Percentiles rank a stretch among this genome's conserved stretches.
Evolutionary conservation across 2,888 invertebrate species (phyloP).

Genomic region (Mythimna lalbum): DNA sequence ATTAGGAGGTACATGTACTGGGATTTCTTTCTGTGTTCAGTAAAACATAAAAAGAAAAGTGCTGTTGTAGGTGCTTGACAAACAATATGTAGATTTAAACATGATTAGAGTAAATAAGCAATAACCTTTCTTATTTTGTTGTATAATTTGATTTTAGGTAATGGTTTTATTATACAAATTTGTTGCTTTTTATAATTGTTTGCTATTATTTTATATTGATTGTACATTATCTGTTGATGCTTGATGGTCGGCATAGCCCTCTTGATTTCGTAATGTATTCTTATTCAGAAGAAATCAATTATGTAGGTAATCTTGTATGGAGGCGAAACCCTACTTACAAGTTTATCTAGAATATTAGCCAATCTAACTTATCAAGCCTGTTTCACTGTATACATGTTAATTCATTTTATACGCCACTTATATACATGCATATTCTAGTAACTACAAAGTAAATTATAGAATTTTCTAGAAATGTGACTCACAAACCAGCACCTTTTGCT

Average conservation of each 20-base stretch:
- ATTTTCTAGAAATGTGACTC: constrained; percentile 7
- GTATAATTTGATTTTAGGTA: constrained; percentile 11
- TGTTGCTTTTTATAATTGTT: constrained; percentile 2
- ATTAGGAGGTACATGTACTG: constrained; percentile 18
- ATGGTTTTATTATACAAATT: constrained; percentile 7
- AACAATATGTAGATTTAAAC: constrained; percentile 5
- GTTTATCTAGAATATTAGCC: background rate
- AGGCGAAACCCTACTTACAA: background rate
- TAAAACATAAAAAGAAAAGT: constrained; percentile 17
- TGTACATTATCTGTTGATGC: background rate
- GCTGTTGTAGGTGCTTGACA: constrained; percentile 4
- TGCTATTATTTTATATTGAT: constrained; percentile 11
- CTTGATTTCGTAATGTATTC: constrained; percentile 5
- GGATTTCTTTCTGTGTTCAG: constrained; percentile 13
- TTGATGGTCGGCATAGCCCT: constrained; percentile 23
- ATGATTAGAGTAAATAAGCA: constrained; percentile 11
- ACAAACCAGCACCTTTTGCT: background rate
- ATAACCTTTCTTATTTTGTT: constrained; percentile 10
- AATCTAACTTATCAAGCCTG: constrained; percentile 2
- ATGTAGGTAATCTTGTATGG: background rate
- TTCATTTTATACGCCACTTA: constrained; percentile 16
- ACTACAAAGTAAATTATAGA: constrained; percentile 2
- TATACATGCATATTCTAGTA: background rate
- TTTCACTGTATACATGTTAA: constrained; percentile 5
- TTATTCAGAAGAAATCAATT: background rate